phyloP scores from a whole-genome alignment of 2,888 invertebrate species.

The Acleris laterana region DNA sequence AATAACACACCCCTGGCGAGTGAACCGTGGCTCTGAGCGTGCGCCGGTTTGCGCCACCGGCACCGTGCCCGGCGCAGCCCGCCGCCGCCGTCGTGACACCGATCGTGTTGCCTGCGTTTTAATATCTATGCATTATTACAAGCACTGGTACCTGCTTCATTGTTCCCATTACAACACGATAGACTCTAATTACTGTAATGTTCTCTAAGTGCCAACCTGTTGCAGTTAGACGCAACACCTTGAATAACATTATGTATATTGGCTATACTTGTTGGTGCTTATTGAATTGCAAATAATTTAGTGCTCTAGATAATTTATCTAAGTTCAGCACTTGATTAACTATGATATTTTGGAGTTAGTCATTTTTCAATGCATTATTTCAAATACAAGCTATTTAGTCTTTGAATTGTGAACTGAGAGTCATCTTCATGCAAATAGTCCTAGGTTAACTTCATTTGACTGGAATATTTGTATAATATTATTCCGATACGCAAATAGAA shows the following conservation, averaged over 20 bases:
- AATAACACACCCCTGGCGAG: conserved; percentile 23
- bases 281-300: conserved; percentile 37
- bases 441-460: neutral
- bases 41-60: conserved; percentile 29
- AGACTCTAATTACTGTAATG: conserved; percentile 74
- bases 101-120: conserved; percentile 62
- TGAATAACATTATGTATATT: conserved; percentile 42
- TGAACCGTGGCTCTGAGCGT: conserved; percentile 32
- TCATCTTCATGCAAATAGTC: conserved; percentile 13
- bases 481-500: neutral
- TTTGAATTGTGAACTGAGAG: neutral
- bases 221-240: conserved; percentile 60
- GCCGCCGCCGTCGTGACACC: conserved; percentile 59
- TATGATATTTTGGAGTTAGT: conserved; percentile 1
- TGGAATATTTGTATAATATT: neutral
- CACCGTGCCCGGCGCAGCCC: conserved; percentile 40
- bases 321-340: neutral
- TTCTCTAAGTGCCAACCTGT: conserved; percentile 53
- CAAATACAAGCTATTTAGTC: neutral
- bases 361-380: neutral
- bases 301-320: conserved; percentile 12
- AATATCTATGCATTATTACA: conserved; percentile 52
- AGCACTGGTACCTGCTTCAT: conserved; percentile 56
- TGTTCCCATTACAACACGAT: conserved; percentile 76
- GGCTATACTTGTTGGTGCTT: conserved; percentile 24